These are phyloP conservation scores for Nerophis ophidion DNA, from an alignment of 2,113 vertebrate genomes.

Conservation along the genomic window DNA sequence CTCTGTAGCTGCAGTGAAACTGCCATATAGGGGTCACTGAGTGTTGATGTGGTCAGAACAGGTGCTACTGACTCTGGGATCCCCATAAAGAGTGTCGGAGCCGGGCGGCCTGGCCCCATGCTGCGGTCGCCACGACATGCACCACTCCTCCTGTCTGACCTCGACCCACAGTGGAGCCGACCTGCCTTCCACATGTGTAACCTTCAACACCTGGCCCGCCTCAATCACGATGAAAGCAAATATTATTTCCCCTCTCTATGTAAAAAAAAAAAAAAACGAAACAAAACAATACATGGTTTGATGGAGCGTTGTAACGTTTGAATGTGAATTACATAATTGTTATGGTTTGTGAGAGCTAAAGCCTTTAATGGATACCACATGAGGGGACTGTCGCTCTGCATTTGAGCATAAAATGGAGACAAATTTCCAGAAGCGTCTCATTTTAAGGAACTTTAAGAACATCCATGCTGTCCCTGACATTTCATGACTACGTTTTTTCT, in stretches of 20 bases:
- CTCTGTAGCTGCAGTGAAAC: constrained; percentile 58
- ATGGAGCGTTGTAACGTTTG: constrained; percentile 77
- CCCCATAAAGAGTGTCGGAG: constrained; percentile 57
- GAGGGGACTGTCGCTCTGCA: constrained; percentile 76
- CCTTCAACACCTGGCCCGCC: constrained; percentile 17
- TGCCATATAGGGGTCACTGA: constrained; percentile 58
- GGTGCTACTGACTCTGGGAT: constrained; percentile 59
- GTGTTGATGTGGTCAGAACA: constrained; percentile 65
- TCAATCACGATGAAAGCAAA: constrained; percentile 60
- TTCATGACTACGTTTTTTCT: constrained; percentile 1
- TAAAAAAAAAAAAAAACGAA: constrained; percentile 15
- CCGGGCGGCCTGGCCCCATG: constrained; percentile 45
- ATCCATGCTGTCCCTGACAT: constrained; percentile 58
- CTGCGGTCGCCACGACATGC: constrained; percentile 31
- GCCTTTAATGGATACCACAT: constrained; percentile 81
- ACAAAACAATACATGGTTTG: constrained; percentile 48
- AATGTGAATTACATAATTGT: constrained; percentile 84
- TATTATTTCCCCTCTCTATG: constrained; percentile 56
- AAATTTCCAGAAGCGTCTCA: constrained; percentile 72
- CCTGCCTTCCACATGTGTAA: constrained; percentile 68
- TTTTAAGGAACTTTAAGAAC: constrained; percentile 60
- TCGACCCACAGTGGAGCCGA: constrained; percentile 38
- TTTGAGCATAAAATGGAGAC: constrained; percentile 78
- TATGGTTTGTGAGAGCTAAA: constrained; percentile 76
- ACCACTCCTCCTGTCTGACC: constrained; percentile 36